A percentile compares a stretch with the other conserved stretches of the same genome.
Evolutionary conservation across 2,113 vertebrate genomes (phyloP).

Genomic region (Potamarius usumacintae): DNA sequence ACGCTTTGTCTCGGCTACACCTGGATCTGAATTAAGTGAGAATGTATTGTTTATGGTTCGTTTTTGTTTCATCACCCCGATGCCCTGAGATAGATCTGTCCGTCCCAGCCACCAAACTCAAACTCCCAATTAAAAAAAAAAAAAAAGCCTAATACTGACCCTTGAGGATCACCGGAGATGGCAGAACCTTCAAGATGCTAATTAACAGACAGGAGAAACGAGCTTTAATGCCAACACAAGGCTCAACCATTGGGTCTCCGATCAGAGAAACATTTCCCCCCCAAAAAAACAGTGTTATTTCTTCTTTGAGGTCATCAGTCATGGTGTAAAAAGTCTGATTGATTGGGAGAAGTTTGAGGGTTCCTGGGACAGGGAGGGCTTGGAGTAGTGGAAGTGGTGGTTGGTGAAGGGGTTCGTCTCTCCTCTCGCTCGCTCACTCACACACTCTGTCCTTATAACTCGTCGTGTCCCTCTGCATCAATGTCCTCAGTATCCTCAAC

Average conservation of each 20-base stretch:
- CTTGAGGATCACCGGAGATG: neutral
- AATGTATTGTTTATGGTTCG: slow-evolving; percentile 42
- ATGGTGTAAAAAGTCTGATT: slow-evolving; percentile 49
- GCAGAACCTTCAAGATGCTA: slow-evolving; percentile 1
- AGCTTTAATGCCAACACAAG: slow-evolving; percentile 34
- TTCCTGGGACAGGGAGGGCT: slow-evolving; percentile 67
- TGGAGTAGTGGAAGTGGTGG: slow-evolving; percentile 67
- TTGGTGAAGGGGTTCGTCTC: slow-evolving; percentile 68
- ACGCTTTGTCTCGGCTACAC: slow-evolving; percentile 60
- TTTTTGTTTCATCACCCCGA: slow-evolving; percentile 53
- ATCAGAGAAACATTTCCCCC: neutral
- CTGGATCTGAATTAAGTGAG: slow-evolving; percentile 52
- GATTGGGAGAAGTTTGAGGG: slow-evolving; percentile 66
- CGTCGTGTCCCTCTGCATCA: slow-evolving; percentile 82
- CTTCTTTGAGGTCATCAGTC: slow-evolving; percentile 29
- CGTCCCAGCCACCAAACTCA: slow-evolving; percentile 49
- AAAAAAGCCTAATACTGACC: neutral
- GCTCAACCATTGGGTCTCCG: slow-evolving; percentile 17
- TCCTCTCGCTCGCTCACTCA: slow-evolving; percentile 54
- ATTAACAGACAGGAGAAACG: slow-evolving; percentile 1
- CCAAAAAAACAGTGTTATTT: neutral
- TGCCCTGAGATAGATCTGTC: slow-evolving; percentile 69
- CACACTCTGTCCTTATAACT: slow-evolving; percentile 77
- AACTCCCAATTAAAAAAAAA: neutral
- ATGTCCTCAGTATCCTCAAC: slow-evolving; percentile 81